phyloP scores from a whole-genome alignment of 2,888 invertebrate species.

The Ochlodes sylvanus region DNA sequence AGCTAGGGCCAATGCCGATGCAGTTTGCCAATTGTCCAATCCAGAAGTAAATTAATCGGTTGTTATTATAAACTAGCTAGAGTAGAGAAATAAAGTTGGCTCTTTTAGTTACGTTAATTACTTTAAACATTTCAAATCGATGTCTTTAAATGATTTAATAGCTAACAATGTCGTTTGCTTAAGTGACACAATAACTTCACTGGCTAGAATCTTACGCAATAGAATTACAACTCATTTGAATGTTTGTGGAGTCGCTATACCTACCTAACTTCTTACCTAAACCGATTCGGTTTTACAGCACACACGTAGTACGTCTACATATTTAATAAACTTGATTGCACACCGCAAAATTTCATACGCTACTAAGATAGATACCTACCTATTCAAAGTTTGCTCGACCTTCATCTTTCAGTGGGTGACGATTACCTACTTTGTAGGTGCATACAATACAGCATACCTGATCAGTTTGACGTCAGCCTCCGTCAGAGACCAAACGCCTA shows the following conservation, averaged over 20 bases:
- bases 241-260: not conserved
- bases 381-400: conserved; percentile 67
- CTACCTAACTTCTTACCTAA: not conserved
- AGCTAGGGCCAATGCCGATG: too few relatives aligned
- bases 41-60: too few relatives aligned
- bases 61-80: too few relatives aligned
- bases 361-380: conserved; percentile 40
- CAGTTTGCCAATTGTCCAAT: too few relatives aligned
- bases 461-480: conserved; percentile 31
- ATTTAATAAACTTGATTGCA: too few relatives aligned
- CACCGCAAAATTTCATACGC: conserved; percentile 31
- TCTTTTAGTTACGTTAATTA: too few relatives aligned
- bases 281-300: too few relatives aligned
- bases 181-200: conserved; percentile 38
- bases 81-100: too few relatives aligned
- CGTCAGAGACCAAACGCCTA: conserved; percentile 29
- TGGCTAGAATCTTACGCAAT: conserved; percentile 12
- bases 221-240: not conserved
- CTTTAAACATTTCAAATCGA: too few relatives aligned
- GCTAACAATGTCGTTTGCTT: conserved; percentile 42
- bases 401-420: conserved; percentile 52
- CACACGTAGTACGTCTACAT: too few relatives aligned
- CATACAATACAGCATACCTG: not conserved
- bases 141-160: too few relatives aligned
- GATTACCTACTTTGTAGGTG: conserved; percentile 8